phyloP scores from a whole-genome alignment of 2,113 vertebrate species.

The Python bivittatus region DNA sequence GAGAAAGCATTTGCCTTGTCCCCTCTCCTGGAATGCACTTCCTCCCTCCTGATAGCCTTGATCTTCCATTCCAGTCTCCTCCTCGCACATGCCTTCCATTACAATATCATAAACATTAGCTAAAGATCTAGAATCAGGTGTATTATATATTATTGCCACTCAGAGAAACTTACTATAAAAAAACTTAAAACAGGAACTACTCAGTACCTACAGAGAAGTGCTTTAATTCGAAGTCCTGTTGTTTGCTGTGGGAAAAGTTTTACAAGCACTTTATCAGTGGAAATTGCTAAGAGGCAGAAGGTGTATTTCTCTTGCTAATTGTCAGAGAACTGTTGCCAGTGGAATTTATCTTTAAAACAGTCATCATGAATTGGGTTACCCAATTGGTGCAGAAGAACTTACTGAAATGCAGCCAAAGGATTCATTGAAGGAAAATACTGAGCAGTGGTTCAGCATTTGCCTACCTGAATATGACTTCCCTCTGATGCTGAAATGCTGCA shows the following conservation, averaged over 20 bases:
- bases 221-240: not conserved
- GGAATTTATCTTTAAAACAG: not conserved
- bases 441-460: not conserved
- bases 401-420: not conserved
- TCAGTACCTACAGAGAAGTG: not conserved
- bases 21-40: too few species aligned
- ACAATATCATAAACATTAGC: too few species aligned
- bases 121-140: not conserved
- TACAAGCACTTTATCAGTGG: not conserved
- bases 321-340: not conserved
- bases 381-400: not conserved
- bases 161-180: not conserved
- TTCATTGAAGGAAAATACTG: not conserved
- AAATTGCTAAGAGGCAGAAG: not conserved
- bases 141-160: not conserved
- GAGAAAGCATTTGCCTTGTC: too few species aligned
- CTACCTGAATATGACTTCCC: not conserved
- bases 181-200: not conserved
- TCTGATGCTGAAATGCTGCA: constrained; percentile 8
- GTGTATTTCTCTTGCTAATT: not conserved
- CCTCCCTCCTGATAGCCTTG: too few species aligned
- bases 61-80: too few species aligned
- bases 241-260: not conserved
- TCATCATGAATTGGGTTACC: not conserved
- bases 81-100: too few species aligned